Evolutionary conservation across 2,888 invertebrate species (phyloP).

Genomic region (Morinoia aosen): DNA sequence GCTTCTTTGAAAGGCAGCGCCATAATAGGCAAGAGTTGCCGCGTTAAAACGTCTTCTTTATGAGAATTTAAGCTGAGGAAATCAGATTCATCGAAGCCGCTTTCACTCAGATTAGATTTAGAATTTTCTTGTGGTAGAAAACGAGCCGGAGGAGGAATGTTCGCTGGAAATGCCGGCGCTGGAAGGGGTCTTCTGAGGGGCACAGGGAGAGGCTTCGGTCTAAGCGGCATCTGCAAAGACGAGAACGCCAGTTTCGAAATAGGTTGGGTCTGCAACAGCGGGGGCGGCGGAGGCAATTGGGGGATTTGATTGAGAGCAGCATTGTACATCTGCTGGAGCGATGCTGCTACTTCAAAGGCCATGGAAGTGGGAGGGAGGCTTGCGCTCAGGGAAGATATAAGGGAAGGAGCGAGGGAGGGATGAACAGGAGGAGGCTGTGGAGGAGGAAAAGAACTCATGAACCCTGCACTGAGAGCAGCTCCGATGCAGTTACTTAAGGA

Average conservation of each 20-base stretch:
- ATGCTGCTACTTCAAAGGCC: slow-evolving; percentile 55
- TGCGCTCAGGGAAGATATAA: slow-evolving; percentile 49
- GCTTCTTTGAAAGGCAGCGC: not conserved
- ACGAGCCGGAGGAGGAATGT: not conserved
- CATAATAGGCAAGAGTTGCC: not conserved
- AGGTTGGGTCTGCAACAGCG: not conserved
- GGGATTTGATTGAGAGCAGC: slow-evolving; percentile 57
- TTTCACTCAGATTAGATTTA: slow-evolving; percentile 10
- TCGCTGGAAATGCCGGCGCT: slow-evolving; percentile 10
- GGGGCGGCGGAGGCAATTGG: not conserved
- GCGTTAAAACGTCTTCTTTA: not conserved
- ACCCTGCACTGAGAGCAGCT: slow-evolving; percentile 68
- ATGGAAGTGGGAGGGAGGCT: slow-evolving; percentile 42
- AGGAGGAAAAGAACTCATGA: slow-evolving; percentile 69
- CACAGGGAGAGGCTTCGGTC: slow-evolving; percentile 47
- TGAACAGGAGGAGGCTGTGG: slow-evolving; percentile 66
- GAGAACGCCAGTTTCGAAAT: not conserved
- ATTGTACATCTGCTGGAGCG: slow-evolving; percentile 61
- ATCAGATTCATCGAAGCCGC: not conserved
- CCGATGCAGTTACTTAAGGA: slow-evolving; percentile 58
- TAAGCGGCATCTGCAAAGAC: slow-evolving; percentile 37
- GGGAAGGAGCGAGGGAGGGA: slow-evolving; percentile 58
- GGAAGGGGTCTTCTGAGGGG: slow-evolving; percentile 39
- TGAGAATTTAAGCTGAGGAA: not conserved
- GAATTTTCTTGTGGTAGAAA: not conserved